These are phyloP conservation scores for Hirundichthys speculiger DNA, from an alignment of 2,113 vertebrate species.

Conservation along the genomic window DNA sequence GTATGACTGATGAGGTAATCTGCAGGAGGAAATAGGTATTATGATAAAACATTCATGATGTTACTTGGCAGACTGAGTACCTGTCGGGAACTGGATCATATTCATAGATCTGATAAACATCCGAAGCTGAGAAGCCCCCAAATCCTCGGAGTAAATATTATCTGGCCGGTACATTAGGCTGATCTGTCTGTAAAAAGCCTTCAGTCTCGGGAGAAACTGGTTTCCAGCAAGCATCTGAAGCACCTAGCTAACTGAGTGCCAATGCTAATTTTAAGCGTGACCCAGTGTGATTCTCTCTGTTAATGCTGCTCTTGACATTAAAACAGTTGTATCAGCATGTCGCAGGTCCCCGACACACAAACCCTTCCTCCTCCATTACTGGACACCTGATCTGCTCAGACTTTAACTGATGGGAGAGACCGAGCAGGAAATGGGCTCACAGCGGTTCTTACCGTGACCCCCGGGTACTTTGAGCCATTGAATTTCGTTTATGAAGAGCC, in stretches of 20 bases:
- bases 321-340: conserved; percentile 44
- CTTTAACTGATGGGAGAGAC: conserved; percentile 49
- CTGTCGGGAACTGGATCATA: conserved; percentile 1
- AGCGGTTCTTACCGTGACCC: conserved; percentile 54
- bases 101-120: conserved; percentile 20
- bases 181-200: conserved; percentile 34
- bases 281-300: conserved; percentile 31
- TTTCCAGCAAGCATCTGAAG: conserved; percentile 39
- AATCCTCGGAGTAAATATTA: conserved; percentile 44
- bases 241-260: conserved; percentile 50
- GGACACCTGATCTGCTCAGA: conserved; percentile 71
- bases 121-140: conserved; percentile 31
- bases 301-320: conserved; percentile 60
- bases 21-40: conserved; percentile 27
- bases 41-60: conserved; percentile 20
- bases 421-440: conserved; percentile 65
- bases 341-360: conserved; percentile 56
- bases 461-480: conserved; percentile 59
- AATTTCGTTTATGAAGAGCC: conserved; percentile 61
- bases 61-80: conserved; percentile 12
- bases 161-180: conserved; percentile 10
- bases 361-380: conserved; percentile 72
- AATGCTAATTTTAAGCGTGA: conserved; percentile 55
- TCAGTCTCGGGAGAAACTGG: conserved; percentile 30
- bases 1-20: conserved; percentile 51